These are phyloP conservation scores for Pilophorus perplexus DNA, from an alignment of 2,888 invertebrate species.

Conservation along the genomic window DNA sequence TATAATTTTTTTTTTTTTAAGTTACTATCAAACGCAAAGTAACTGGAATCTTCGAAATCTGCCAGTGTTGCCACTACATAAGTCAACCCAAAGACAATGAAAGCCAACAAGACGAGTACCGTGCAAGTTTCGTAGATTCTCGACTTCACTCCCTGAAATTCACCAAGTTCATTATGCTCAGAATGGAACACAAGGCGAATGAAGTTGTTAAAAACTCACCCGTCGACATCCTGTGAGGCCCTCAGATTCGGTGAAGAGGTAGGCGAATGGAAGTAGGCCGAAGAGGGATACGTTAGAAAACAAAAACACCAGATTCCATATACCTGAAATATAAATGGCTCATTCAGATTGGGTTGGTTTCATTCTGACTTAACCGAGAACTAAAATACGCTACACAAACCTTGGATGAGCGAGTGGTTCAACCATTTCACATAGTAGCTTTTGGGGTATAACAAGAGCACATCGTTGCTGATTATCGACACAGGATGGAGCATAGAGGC, in stretches of 20 bases:
- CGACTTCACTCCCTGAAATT: slow-evolving; percentile 72
- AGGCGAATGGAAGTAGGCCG: slow-evolving; percentile 94
- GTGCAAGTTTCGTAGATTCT: slow-evolving; percentile 92
- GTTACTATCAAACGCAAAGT: slow-evolving; percentile 85
- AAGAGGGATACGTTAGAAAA: slow-evolving; percentile 95
- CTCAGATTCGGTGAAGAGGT: slow-evolving; percentile 96
- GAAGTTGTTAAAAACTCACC: slow-evolving; percentile 52
- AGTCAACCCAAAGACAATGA: slow-evolving; percentile 84
- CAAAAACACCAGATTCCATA: slow-evolving; percentile 97
- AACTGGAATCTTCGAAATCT: slow-evolving; percentile 77
- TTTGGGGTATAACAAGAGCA: slow-evolving; percentile 88
- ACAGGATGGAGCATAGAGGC: slow-evolving; percentile 92
- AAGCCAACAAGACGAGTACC: slow-evolving; percentile 79
- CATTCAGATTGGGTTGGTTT: neutral
- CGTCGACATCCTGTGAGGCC: slow-evolving; percentile 87
- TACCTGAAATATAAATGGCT: slow-evolving; percentile 59
- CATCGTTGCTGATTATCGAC: slow-evolving; percentile 97
- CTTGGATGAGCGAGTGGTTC: slow-evolving; percentile 95
- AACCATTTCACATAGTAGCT: slow-evolving; percentile 99
- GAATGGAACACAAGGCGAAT: neutral
- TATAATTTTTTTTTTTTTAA: too few species aligned
- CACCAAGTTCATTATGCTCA: neutral
- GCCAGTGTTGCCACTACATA: slow-evolving; percentile 85
- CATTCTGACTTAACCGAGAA: neutral
- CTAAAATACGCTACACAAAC: slow-evolving; percentile 53